Base-by-base conservation (phyloP, 2,888 invertebrate species). In the Periphyllus acericola region DNA sequence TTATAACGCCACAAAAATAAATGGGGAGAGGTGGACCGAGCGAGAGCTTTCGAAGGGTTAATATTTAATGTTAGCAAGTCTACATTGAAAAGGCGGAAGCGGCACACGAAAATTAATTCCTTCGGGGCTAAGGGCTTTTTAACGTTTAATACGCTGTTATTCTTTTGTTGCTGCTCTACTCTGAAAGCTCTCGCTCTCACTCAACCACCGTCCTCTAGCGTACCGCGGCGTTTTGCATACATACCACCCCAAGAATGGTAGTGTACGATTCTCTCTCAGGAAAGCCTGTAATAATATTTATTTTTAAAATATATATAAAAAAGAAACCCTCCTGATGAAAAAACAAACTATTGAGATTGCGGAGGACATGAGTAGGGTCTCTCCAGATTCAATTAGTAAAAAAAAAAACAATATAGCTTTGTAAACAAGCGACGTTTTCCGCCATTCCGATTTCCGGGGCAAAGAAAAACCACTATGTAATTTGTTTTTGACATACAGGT, bases 1-100 rank as follows among this genome's bases (percentile, higher is more conserved):
- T 87, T 87, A 87, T 81, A 87, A 87, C 46, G 87, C 87, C 87
- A 46, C 87, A 87, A 87, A 87, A 87, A 87, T 87, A 80, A 86
- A 86, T 55, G 80, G 72, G 55, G 29, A 25, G 14, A 55, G n/a
- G 32, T 29, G 72, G 60, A 75, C 60, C 3, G 36, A 19, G 4
- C 19, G 29, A 60, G 25, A 32, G 46, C 55, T 87, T 87, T 87
- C 81, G 74, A 81, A 87, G 72, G 80, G 87, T 87, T 87, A 87
- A 87, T 87, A 87, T 87, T 87, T 87, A 87, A 87, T 75, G 87
- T 87, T 81, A 81, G 74, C 74, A 75, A 80, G 79, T 79, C 60
- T 72, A 80, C 79, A 80, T 74, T 74, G 80, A 87, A 80, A 80
- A 80, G 87, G 81, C 79, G 79, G 86, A 79, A 79, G 86, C 79